Evolutionary conservation across 2,113 vertebrate species (phyloP).

Genomic region (Pavo muticus): DNA sequence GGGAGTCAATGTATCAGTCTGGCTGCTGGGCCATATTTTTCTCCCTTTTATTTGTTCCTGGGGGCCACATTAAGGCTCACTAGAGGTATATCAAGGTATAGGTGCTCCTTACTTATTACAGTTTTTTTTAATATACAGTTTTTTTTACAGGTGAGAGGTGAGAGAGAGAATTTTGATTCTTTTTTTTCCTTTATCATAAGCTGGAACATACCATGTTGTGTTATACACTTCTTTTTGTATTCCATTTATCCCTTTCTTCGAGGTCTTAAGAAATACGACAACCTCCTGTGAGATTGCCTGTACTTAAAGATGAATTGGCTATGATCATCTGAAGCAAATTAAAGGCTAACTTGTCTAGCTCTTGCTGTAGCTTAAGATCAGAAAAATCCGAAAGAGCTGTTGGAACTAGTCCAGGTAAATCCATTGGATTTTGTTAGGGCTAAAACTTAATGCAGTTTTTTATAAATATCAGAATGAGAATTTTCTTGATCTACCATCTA

Average conservation of each 20-base stretch:
- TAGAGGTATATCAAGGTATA: background rate
- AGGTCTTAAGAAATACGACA: background rate
- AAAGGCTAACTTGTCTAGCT: constrained; percentile 1
- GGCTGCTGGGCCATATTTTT: background rate
- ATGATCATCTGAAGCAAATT: constrained; percentile 26
- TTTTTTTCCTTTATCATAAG: background rate
- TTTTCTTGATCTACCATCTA: background rate
- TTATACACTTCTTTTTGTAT: background rate
- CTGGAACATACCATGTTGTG: background rate
- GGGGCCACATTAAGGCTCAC: background rate
- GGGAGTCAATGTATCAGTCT: background rate
- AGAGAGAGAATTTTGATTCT: background rate
- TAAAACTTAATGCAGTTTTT: background rate
- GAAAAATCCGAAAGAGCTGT: background rate
- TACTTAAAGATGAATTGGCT: constrained; percentile 11
- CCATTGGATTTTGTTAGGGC: background rate
- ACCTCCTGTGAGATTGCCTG: background rate
- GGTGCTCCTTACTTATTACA: background rate
- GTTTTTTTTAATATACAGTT: background rate
- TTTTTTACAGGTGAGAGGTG: background rate
- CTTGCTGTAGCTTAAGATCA: background rate
- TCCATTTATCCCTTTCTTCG: background rate
- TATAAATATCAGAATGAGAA: constrained; percentile 2
- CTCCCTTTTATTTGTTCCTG: background rate
- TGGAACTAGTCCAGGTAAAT: constrained; percentile 17